Evolutionary conservation across 2,888 invertebrate genomes (phyloP), one percentile per base, ranked within the genome.

Genomic region (Eupithecia subfuscata): DNA sequence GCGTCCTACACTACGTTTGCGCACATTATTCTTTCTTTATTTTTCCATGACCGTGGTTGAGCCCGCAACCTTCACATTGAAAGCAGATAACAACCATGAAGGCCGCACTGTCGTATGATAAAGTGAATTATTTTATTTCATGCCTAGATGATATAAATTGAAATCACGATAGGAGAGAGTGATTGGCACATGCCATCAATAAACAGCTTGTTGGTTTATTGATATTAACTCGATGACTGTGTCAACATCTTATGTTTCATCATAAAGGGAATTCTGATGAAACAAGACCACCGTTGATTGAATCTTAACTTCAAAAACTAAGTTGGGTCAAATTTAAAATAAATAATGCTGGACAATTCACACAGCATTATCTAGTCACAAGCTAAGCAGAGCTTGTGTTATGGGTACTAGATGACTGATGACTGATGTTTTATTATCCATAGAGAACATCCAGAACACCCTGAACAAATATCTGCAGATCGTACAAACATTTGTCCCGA

Each of bases 121-220:
- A 34, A 34, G 45, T 56, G 65, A 43, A 72, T 75, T 72, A 2
- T 69, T 64, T 75, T 72, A 75, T 75, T 72, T 69, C 52, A 37
- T 70, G 70, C 68, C 25, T 75, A n/a, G 16, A 34, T 65, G 52
- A 60, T 60, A 64, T 74, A 22, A 37, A 64, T 69, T 68, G 30
- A 25, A 37, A 67, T 30, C 75, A 76, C 68, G 73, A 30, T 75
- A 70, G 48, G 70, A 65, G 64, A 70, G 70, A 73, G 70, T 75
- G 75, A 30, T 72, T 68, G 30, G 11, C 69, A 73, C 64, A 64
- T 64, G 71, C 8, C 18, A n/a, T 71, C 30, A 71, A 64, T 71
- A 64, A 71, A 63, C 18, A 25, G 37, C n/a, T 45, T 60, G 30
- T 70, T 45, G n/a, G 18, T 45, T 30, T 45, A 43, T 43, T 71